Base-by-base conservation (phyloP, 2,888 invertebrate species). In the Cerastis rubricosa region DNA sequence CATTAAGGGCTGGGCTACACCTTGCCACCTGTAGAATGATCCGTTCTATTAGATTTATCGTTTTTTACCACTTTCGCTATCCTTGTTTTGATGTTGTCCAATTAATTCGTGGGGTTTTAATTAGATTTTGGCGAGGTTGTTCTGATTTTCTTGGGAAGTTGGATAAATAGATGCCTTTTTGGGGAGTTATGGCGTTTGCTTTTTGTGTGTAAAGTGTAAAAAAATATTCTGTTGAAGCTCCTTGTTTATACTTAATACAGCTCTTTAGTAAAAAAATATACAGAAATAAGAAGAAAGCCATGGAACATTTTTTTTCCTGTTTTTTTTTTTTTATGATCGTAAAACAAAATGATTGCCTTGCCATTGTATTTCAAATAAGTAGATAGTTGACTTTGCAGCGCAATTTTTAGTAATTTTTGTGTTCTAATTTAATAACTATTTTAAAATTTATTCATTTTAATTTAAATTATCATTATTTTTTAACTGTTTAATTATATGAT, bases 21-120 rank as follows among this genome's bases (percentile, higher is more conserved):
- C 92, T 91, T 90, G 91, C 95, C 95, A 95, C 95, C 95, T 95
- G 95, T 95, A 93, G 95, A 92, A 93, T 92, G 90, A 93, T 92
- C 92, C 91, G 89, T 88, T 88, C 76, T 87, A 89, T 89, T 91
- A 90, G 90, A 93, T 93, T 93, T 92, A 93, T 92, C 69, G 90
- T 88, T 89, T 87, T 89, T 88, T 91, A 88, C 85, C 83, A 89
- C 86, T 88, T 89, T 88, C 84, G 79, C 81, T 85, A 85, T 87
- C 83, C 85, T 86, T 80, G 81, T 78, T 81, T 78, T 73, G 74
- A 80, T 85, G 74, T 78, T 35, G n/a, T 68, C 29, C 35, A 83
- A 85, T 70, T 79, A 75, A 71, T 71, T 74, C 40, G 57, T 68
- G 54, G 67, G 70, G 49, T 72, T 74, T n/a, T 74, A 69, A 78